Conservation (phyloP, 2,113 vertebrate genomes). For the Rhinoderma darwinii region DNA sequence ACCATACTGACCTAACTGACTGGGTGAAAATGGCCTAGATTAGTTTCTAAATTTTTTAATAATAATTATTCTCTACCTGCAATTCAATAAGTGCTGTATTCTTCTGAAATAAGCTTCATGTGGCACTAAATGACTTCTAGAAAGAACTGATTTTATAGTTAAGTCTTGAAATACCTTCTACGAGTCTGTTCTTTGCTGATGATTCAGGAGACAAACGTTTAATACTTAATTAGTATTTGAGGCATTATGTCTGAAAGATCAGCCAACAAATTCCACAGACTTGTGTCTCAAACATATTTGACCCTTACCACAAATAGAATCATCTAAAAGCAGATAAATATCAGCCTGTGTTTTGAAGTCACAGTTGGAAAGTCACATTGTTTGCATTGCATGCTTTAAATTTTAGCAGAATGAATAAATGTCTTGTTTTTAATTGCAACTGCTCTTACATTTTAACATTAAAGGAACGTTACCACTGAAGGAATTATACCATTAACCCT, state of each 20-base stretch:
- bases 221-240: conserved; percentile 61
- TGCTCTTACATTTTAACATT: too few relatives aligned
- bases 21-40: too few relatives aligned
- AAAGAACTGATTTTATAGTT: conserved; percentile 64
- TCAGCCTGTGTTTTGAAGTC: conserved; percentile 52
- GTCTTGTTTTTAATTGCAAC: too few relatives aligned
- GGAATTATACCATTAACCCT: too few relatives aligned
- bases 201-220: conserved; percentile 70
- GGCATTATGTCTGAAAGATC: conserved; percentile 42
- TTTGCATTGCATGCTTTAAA: conserved; percentile 33
- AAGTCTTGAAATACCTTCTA: conserved; percentile 68
- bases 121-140: neutral
- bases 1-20: too few relatives aligned
- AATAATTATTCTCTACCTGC: too few relatives aligned
- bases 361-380: conserved; percentile 24
- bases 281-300: conserved; percentile 61
- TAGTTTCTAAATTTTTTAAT: too few relatives aligned
- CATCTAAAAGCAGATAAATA: conserved; percentile 53
- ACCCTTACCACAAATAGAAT: conserved; percentile 53
- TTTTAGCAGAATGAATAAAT: conserved; percentile 12
- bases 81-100: too few relatives aligned
- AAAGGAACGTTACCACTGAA: too few relatives aligned
- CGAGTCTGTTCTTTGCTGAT: conserved; percentile 72
- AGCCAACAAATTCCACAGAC: conserved; percentile 51
- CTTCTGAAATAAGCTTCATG: neutral